These are phyloP conservation scores for Formica exsecta DNA, from an alignment of 1,140 invertebrate genomes.

Conservation along the genomic window DNA sequence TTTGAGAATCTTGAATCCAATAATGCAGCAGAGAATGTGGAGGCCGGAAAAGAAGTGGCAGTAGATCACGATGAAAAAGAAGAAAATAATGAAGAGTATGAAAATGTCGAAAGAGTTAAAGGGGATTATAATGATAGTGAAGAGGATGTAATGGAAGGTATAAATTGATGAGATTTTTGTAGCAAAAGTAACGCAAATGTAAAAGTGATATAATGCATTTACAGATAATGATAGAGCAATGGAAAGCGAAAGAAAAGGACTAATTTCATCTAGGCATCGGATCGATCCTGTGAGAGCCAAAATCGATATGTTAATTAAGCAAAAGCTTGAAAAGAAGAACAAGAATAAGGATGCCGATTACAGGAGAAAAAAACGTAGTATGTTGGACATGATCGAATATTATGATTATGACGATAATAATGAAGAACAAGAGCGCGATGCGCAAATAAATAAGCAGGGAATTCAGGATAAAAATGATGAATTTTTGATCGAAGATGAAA, in stretches of 20 bases:
- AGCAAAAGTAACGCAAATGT: background rate
- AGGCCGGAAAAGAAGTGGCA: background rate
- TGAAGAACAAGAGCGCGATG: constrained; percentile 27
- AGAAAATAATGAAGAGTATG: constrained; percentile 54
- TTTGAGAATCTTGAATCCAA: background rate
- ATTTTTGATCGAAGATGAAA: background rate
- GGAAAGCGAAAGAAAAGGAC: constrained; percentile 6
- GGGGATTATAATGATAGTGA: constrained; percentile 46
- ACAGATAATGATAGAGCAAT: background rate
- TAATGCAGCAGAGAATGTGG: constrained; percentile 6
- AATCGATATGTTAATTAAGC: constrained; percentile 69
- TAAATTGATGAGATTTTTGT: constrained; percentile 18
- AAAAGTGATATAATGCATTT: background rate
- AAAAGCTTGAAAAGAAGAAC: constrained; percentile 60
- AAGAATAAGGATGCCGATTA: background rate
- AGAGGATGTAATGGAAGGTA: constrained; percentile 44
- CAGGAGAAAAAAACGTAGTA: constrained; percentile 46
- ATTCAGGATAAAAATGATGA: constrained; percentile 13
- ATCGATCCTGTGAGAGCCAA: constrained; percentile 58
- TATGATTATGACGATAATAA: constrained; percentile 76
- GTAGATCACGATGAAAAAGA: constrained; percentile 28
- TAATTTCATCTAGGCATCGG: background rate
- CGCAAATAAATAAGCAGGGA: constrained; percentile 7
- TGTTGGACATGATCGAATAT: constrained; percentile 71
- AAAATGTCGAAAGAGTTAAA: constrained; percentile 50